Evolutionary conservation across 2,888 invertebrate species (phyloP), one percentile per base, ranked within the genome.

Genomic region (Adelognathus sp.): DNA sequence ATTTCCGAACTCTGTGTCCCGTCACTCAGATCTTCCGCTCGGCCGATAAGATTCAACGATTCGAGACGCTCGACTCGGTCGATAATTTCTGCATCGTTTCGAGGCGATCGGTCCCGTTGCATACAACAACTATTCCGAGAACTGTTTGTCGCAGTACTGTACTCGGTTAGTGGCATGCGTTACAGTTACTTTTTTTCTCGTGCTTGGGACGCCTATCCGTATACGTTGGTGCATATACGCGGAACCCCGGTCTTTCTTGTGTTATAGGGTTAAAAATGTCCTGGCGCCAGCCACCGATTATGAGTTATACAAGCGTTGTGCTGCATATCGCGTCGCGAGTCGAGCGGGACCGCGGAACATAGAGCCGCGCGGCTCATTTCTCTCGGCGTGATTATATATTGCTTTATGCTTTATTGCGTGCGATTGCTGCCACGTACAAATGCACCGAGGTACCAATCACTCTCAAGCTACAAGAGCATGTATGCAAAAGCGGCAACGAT

Each of bases 231-330:
- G 44, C 39, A 11, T 27, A n/a, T 44, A 14, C 11, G 18, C 33
- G 39, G 36, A 21, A 29, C 39, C 14, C 24, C 54, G 33, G 21
- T 33, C 44, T 54, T 72, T 63, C 36, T 36, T 50, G 61, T 44
- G 77, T 69, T 73, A 11, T 5, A 50, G 56, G 44, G 46, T 69
- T 71, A 71, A 78, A 78, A 66, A 71, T 71, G 41, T 76, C 63
- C 60, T 79, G 86, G 87, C 87, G 85, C 87, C 87, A 82, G 83
- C 58, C 81, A 60, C 77, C 84, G 79, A 86, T 85, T 86, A 82
- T 82, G 79, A 82, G 76, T 85, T 82, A 70, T 82, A 84, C 84
- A 81, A 83, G 73, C 72, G 73, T 83, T 72, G 76, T 78, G 81
- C 79, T 61, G 58, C 50, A 50, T 33, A 52, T 61, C 33, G 36